Base-by-base conservation (phyloP, 2,888 invertebrate species). In the Matsumyia berberina region DNA sequence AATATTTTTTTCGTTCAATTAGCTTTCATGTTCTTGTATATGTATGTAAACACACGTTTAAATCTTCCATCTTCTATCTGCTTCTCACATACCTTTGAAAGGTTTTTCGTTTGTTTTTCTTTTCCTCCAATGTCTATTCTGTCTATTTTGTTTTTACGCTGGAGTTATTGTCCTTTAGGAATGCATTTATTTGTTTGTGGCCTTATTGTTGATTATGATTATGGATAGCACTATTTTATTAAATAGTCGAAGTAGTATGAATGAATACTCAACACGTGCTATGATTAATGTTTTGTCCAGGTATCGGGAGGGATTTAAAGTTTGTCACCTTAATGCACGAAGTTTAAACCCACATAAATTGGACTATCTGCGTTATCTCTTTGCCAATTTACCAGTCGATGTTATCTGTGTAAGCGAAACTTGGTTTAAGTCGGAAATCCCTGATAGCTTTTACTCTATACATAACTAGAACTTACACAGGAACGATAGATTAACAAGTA, bases 241-340 rank as follows among this genome's bases (percentile, higher is more conserved):
- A 8, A 17, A 44, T 24, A 8, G 7, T 44, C 17, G 15, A 42
- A 12, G 42, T 42, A 15, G 42, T 15, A 15, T 42, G 42, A 42
- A 42, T 42, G 42, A 42, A 17, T 15, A 15, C 7, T 15, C 42
- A 7, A 42, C 42, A 8, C 7, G 6, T 17, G 42, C 42, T 42
- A 42, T 42, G 17, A 42, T 17, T 42, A 42, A 39, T 39, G 39
- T 39, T 39, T 4, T 39, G n/a, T 39, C n/a, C n/a, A n/a, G 39
- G 5, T n/a, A 39, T n/a, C n/a, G 12, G n/a, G 5, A 39, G 4
- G 12, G 39, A 39, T 39, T 39, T 39, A n/a, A n/a, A 6, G 39
- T 39, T 39, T 39, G 39, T n/a, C 39, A 39, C n/a, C n/a, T 42
- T 5, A 42, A 42, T 17, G 42, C 39, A 1, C 39, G 12, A 5